Evolutionary conservation across 2,113 vertebrate species (phyloP).

Genomic region (Protobothrops flavoviridis): DNA sequence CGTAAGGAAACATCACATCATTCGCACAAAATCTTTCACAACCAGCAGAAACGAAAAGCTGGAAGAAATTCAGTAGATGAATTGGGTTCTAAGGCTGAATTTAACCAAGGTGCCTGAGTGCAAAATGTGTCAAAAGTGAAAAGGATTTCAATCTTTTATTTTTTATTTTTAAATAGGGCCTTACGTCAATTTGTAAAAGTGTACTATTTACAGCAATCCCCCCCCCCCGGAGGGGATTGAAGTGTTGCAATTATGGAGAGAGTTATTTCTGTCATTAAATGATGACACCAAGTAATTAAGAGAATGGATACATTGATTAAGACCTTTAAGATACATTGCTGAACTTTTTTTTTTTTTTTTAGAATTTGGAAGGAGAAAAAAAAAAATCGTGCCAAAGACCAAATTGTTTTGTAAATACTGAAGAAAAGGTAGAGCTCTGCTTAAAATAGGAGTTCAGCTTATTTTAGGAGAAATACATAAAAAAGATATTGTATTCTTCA

Average conservation of each 20-base stretch:
- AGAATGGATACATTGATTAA: neutral
- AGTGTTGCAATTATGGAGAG: neutral
- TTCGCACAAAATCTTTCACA: neutral
- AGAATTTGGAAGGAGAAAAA: neutral
- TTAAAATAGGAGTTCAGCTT: neutral
- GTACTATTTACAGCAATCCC: neutral
- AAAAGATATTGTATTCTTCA: no score
- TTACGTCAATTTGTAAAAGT: neutral
- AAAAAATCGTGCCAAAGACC: neutral
- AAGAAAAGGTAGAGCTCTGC: neutral
- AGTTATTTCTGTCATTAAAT: neutral
- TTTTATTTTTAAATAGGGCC: neutral
- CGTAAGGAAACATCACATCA: neutral
- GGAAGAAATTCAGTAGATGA: neutral
- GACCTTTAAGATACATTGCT: neutral
- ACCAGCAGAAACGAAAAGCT: neutral
- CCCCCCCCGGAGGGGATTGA: neutral
- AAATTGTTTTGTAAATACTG: neutral
- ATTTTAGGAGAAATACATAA: neutral
- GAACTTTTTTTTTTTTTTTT: neutral
- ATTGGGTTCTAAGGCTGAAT: neutral
- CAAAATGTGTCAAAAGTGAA: neutral
- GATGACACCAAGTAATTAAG: neutral
- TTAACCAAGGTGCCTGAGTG: neutral
- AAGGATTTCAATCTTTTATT: neutral